phyloP scores from a whole-genome alignment of 1,140 invertebrate genomes.

The Armadillidium nasatum region DNA sequence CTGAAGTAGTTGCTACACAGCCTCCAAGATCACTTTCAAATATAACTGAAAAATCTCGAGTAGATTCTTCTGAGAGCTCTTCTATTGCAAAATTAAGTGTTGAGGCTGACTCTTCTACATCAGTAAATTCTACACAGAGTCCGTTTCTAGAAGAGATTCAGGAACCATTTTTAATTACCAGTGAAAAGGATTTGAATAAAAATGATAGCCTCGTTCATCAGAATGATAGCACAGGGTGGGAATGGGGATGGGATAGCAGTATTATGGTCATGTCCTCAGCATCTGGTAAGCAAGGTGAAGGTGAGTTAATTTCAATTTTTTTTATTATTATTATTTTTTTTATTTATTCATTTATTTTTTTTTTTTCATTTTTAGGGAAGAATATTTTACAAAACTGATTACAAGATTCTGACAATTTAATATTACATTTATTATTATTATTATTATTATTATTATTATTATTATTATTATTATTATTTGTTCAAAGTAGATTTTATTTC shows the following conservation, averaged over 20 bases:
- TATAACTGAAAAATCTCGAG: conserved; percentile 10
- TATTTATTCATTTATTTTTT: too few species aligned
- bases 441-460: too few species aligned
- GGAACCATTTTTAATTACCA: background rate
- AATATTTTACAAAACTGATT: too few species aligned
- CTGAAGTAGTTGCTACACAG: conserved; percentile 34
- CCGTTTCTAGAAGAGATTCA: background rate
- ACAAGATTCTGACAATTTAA: too few species aligned
- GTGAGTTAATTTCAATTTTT: background rate
- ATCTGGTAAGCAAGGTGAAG: conserved; percentile 18
- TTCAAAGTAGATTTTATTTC: too few species aligned
- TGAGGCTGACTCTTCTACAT: background rate
- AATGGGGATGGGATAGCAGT: conserved; percentile 37
- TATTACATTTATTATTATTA: too few species aligned
- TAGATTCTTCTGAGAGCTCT: background rate
- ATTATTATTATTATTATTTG: too few species aligned
- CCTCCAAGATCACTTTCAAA: conserved; percentile 32
- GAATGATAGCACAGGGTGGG: conserved; percentile 28
- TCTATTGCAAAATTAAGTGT: background rate
- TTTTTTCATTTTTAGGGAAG: too few species aligned
- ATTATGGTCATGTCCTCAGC: conserved; percentile 34
- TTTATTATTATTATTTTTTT: too few species aligned
- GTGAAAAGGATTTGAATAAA: background rate
- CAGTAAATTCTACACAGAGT: background rate
- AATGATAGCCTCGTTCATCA: conserved; percentile 16